Base-by-base conservation (phyloP, 64 coral and sea anemone genomes). In the Orbicella faveolata region DNA sequence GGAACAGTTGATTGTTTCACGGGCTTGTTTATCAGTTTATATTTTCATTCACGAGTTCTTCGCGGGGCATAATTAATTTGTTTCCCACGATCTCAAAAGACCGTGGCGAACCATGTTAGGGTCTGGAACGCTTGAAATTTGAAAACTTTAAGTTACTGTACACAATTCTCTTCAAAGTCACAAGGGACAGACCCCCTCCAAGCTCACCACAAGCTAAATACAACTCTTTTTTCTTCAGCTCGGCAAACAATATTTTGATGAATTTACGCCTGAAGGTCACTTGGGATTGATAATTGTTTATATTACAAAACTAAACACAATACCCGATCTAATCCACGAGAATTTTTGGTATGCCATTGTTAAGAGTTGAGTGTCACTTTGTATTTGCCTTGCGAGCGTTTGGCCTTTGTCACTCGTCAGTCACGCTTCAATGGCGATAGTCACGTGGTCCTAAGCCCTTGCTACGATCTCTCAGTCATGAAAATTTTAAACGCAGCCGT, bases 121-220 rank as follows among this genome's bases (percentile, higher is more conserved):
- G 33, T 63, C 25, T 63, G 79, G 79, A 81, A 81, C 79, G 54
- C 33, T 61, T 33, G 34, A 63, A 61, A 81, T 62, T 0, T 19
- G 16, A 81, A 63, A 63, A 62, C 79, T 35, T 36, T 36, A 18
- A 61, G 53, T 63, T 79, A 59, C 52, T 57, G 52, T 79, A 79
- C 48, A 79, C 52, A 79, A 3, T 9, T 72, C 63, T 72, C 37
- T 66, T 61, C n/a, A 72, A 73, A 44, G 18, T 83, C 81, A 69
- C 63, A 63, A 68, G 61, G 36, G 63, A 36, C 23, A 48, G 82
- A 85, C 82, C 82, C 65, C 82, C 64, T 85, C 82, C 82, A 85
- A 85, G 82, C 53, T 72, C n/a, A 30, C 36, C 63, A 85, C 63
- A 52, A 37, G 19, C 64, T 39, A 37, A 84, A 85, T 70, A 85